Evolutionary conservation across 2,797 vertebrate genomes (phyloP), one percentile per base, ranked within the genome.

Genomic region (Heliangelus exortis): DNA sequence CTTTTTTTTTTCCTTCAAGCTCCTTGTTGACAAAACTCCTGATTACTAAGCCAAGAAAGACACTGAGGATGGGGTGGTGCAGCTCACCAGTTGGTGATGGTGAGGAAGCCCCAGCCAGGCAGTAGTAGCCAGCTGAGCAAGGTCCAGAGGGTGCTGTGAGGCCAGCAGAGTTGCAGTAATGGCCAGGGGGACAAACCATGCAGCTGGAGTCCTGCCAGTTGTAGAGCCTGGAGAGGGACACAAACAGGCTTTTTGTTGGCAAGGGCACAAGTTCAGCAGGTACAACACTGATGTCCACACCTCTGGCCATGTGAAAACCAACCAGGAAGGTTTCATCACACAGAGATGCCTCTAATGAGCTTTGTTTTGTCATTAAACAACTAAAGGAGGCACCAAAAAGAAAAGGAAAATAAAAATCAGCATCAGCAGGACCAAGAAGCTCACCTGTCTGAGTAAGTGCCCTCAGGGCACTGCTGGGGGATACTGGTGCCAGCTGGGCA

Each of bases 381-480:
- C 41, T 22, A 61, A 33, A 13, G 39, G 23, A 63, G 16, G 45
- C 53, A 69, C 3, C 9, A 29, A 54, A 45, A 41, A 48, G 21
- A 12, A 54, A 58, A 83, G 10, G 4, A 12, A 69, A 62, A 7
- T 5, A 9, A 59, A 78, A 68, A 61, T 12, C 3, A 33, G 12
- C 26, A 21, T 15, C 26, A 83, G 36, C 23, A 94, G 59, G 20
- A 7, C 9, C 7, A 20, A 51, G 59, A 28, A 50, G 41, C 92
- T 96, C 51, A 99, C 99, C 98, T 98, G 95, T 98, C 96, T 15
- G 99, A 99, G 96, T 98, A 99, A 58, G 98, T 99, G 28, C 99
- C 99, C 67, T 89, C 41, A 4, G 99, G 99, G 74, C 99, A 99
- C 3, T 96, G 97, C 36, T 98, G 75, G 15, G 99, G 98, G 22